Percentiles rank a stretch among this genome's conserved stretches.
Evolutionary conservation across 1,140 invertebrate genomes (phyloP).

Genomic region (Eriocheir sinensis): DNA sequence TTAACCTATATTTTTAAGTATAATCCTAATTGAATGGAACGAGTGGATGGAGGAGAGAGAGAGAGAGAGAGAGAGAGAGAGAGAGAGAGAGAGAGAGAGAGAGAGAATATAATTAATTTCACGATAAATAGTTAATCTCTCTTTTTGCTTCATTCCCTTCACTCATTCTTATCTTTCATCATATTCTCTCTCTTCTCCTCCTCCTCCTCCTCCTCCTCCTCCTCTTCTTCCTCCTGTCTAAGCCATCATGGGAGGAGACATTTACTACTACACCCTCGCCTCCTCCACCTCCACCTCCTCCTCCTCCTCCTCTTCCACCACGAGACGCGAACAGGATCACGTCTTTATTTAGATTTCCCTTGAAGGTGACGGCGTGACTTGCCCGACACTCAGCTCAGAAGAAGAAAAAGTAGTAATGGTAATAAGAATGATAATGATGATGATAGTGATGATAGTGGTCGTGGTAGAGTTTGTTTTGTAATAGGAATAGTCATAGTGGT

Average conservation of each 20-base stretch:
- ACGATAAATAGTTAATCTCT: no score
- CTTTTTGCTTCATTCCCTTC: background rate
- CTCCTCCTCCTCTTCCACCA: background rate
- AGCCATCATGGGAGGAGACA: background rate
- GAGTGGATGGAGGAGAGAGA: background rate
- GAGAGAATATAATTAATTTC: no score
- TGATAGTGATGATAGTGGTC: no score
- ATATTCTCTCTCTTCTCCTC: background rate
- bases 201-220: background rate
- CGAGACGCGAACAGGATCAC: background rate
- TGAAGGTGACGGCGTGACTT: background rate
- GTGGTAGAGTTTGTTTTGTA: background rate
- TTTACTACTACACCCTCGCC: background rate
- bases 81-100: no score
- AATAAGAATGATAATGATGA: background rate
- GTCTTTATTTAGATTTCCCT: conserved; percentile 1
- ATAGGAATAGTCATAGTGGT: background rate
- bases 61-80: no score
- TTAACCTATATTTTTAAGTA: conserved; percentile 16
- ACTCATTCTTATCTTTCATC: background rate
- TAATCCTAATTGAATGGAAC: background rate
- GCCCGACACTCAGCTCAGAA: background rate
- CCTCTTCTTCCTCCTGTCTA: background rate
- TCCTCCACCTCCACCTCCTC: background rate
- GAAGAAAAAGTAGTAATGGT: background rate